Evolutionary conservation across 2,113 vertebrate genomes (phyloP).

Genomic region (Rousettus leschenaultii): DNA sequence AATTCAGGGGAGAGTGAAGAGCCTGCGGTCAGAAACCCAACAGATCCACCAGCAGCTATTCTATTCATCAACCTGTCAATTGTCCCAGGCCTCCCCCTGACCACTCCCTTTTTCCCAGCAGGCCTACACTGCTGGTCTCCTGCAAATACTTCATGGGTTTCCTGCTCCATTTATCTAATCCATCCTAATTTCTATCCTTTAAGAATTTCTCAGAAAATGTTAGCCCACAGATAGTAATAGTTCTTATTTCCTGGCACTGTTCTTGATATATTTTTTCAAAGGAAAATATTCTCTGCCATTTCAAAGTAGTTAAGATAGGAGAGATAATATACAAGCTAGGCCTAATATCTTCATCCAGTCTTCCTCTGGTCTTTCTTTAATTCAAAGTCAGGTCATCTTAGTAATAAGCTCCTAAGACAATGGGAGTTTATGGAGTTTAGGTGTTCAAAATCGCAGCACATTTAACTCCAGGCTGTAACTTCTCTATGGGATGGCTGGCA

Average conservation of each 20-base stretch:
- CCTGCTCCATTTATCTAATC: background rate
- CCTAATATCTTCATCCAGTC: background rate
- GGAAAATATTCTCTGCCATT: background rate
- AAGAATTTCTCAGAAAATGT: background rate
- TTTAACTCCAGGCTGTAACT: background rate
- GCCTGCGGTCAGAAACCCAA: background rate
- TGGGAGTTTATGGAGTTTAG: background rate
- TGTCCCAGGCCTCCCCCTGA: background rate
- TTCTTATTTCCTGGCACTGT: constrained; percentile 25
- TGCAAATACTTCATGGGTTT: background rate
- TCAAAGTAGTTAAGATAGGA: background rate
- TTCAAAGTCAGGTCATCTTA: background rate
- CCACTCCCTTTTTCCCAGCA: background rate
- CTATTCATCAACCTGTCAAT: background rate
- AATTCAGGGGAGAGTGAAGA: background rate
- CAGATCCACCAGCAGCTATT: background rate
- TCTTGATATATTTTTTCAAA: constrained; percentile 1
- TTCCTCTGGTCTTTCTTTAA: background rate
- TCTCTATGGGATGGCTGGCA: background rate
- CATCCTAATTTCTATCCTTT: constrained; percentile 48
- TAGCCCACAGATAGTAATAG: background rate
- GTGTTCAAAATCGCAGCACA: background rate
- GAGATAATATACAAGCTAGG: background rate
- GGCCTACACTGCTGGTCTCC: background rate
- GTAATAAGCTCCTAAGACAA: background rate